Conservation (phyloP, 2,888 invertebrate species). For the Drosophila pegasa region DNA sequence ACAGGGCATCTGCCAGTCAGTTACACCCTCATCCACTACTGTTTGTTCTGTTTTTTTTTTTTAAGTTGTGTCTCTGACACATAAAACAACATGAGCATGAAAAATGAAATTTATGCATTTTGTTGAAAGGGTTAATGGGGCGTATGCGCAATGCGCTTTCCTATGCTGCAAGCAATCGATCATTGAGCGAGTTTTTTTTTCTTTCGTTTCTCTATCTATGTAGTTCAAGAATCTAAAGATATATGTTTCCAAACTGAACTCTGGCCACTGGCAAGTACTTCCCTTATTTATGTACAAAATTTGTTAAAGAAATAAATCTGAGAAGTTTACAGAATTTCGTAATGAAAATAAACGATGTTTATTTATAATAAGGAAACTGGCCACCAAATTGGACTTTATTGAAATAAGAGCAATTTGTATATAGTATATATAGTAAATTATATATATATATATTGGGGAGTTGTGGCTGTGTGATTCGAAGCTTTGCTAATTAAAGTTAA, state of each 20-base stretch:
- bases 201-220: background rate
- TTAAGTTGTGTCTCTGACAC: conserved; percentile 27
- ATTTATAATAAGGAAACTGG: conserved; percentile 31
- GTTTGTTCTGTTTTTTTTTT: conserved; percentile 17
- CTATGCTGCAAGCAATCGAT: conserved; percentile 52
- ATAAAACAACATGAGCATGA: conserved; percentile 44
- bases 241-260: background rate
- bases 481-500: conserved; percentile 80
- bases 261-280: background rate
- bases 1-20: conserved; percentile 5
- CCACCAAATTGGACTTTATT: conserved; percentile 51
- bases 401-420: conserved; percentile 41
- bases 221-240: conserved; percentile 6
- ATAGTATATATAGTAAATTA: conserved; percentile 11
- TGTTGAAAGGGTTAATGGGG: conserved; percentile 67
- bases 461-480: conserved; percentile 25
- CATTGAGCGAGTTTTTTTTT: conserved; percentile 23
- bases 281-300: conserved; percentile 8
- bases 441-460: conserved; percentile 4
- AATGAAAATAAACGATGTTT: conserved; percentile 61
- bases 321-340: conserved; percentile 40
- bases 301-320: conserved; percentile 42
- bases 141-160: conserved; percentile 39
- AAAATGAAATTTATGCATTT: conserved; percentile 61
- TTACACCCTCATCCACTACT: background rate